Evolutionary conservation across 2,888 invertebrate species (phyloP), one percentile per base, ranked within the genome.

Genomic region (Caenorhabditis angaria): DNA sequence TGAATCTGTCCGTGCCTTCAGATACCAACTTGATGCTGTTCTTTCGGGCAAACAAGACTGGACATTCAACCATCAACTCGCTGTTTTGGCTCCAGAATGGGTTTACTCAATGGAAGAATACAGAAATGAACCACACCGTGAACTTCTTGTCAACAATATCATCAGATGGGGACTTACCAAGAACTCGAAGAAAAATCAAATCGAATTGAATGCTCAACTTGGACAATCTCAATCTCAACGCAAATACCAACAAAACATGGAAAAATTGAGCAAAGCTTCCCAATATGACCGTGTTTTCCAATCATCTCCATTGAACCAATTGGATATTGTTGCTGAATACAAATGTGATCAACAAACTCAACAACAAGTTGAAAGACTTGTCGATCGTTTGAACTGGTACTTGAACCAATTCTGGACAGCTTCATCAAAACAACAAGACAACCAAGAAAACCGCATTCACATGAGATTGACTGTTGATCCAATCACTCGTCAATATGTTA

Each of bases 391-490:
- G 71, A 83, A 83, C 77, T 65, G 75, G 35, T 68, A 41, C 18
- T 41, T 41, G 41, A 41, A 74, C 68, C 70, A 80, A 67, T 82
- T 70, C 74, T 78, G 80, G 82, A 64, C 64, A 60, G 29, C 65
- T 62, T 60, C 71, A 2, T 35, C 59, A 57, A 56, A 65, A 48
- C 59, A 54, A 53, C 58, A 54, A 32, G 51, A 67, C 51, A 72
- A 62, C 64, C 71, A 76, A 57, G 62, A 71, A 18, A 63, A 76
- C 58, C 70, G 71, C 65, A 78, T 76, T 55, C 57, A 65, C 48
- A n/a, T 76, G 51, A 76, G 77, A 56, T 47, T 82, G 48, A 70
- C 79, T 67, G 78, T 86, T 60, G 87, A 87, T 66, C 83, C 86
- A 67, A 35, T 74, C 55, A 78, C 66, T 59, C 77, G 77, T 50